Evolutionary conservation across 2,113 vertebrate species (phyloP).

Genomic region (Desmodus rotundus): DNA sequence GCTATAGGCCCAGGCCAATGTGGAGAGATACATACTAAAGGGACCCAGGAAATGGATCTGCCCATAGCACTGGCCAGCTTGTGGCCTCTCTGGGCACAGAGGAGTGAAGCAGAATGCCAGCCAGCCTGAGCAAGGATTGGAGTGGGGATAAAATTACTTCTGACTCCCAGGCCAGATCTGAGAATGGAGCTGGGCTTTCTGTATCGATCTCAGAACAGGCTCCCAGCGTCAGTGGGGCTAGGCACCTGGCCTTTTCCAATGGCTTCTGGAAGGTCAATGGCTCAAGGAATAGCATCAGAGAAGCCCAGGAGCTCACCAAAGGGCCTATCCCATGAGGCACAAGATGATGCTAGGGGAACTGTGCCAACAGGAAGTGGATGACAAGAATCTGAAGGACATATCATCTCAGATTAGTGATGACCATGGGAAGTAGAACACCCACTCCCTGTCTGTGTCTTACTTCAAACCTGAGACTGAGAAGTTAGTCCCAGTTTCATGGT

Average conservation of each 20-base stretch:
- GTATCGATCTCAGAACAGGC: not conserved
- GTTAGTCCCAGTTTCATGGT: not conserved
- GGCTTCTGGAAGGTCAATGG: not conserved
- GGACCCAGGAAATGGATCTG: not conserved
- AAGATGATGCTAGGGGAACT: not conserved
- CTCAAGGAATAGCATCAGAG: not conserved
- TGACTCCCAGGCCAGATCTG: not conserved
- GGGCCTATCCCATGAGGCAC: not conserved
- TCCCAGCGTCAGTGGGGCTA: not conserved
- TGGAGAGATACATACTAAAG: not conserved
- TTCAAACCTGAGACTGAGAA: not conserved
- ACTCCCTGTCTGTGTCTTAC: not conserved
- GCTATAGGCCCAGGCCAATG: not conserved
- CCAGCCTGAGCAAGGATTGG: not conserved
- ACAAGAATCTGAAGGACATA: not conserved
- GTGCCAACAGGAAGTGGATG: not conserved
- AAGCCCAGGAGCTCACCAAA: not conserved
- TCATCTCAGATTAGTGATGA: not conserved
- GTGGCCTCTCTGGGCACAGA: not conserved
- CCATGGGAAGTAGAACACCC: not conserved
- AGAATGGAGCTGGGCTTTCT: not conserved
- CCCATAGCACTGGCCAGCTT: rapidly evolving
- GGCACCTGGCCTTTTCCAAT: not conserved
- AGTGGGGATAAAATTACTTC: not conserved
- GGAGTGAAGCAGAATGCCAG: not conserved